A percentile compares a stretch with the other conserved stretches of the same genome.
Evolutionary conservation across 2,888 invertebrate species (phyloP).

Genomic region (Lathronympha strigana): DNA sequence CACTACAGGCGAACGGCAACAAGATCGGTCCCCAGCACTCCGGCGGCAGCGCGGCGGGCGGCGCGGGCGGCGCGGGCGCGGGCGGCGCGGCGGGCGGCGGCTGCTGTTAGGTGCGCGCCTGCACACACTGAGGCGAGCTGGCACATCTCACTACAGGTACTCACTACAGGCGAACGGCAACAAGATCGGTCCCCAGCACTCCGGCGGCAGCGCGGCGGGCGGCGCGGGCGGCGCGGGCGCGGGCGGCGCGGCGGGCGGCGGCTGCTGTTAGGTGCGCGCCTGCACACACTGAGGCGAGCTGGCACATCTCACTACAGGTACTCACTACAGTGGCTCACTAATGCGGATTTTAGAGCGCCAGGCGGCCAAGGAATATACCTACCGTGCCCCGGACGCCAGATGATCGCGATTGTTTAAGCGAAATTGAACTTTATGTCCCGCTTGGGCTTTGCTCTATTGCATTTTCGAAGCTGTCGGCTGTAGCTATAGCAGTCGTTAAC

Average conservation of each 20-base stretch:
- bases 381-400: no score
- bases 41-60: constrained; percentile 86
- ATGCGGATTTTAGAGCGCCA: no score
- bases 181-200: constrained; percentile 99
- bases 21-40: constrained; percentile 99
- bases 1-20: constrained; percentile 97
- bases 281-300: constrained; percentile 75
- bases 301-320: constrained; percentile 39
- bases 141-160: constrained; percentile 37
- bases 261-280: constrained; percentile 91
- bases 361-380: no score
- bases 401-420: no score
- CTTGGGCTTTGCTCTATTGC: no score
- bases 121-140: constrained; percentile 73
- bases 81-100: constrained; percentile 94
- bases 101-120: constrained; percentile 90
- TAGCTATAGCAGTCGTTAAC: no score
- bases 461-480: no score
- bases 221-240: constrained; percentile 91
- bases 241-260: constrained; percentile 92
- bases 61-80: constrained; percentile 90
- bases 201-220: constrained; percentile 87
- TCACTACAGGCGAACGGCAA: constrained; percentile 96
- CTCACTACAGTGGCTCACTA: no score
- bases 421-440: no score